Conservation (phyloP, 2,888 invertebrate genomes). For the Noctua comes region DNA sequence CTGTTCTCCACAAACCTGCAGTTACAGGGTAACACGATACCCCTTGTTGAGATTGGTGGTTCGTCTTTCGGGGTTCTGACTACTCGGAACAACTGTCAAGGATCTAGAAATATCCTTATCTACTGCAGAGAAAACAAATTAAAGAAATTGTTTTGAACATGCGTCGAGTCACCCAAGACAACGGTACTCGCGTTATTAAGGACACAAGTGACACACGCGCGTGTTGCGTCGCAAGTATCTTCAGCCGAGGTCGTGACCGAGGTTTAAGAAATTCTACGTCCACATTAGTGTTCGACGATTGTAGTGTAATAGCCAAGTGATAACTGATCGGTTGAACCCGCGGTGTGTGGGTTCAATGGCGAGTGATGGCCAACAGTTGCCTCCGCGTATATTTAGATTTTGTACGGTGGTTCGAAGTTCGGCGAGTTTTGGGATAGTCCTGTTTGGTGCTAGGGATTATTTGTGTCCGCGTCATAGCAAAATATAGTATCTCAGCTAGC, state of each 20-base stretch:
- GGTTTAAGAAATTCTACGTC: background rate
- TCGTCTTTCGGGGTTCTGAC: background rate
- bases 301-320: conserved; percentile 63
- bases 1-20: background rate
- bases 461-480: background rate
- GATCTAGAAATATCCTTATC: background rate
- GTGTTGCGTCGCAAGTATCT: background rate
- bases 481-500: no score
- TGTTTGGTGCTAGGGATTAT: background rate
- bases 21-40: background rate
- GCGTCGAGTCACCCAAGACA: background rate
- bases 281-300: conserved; percentile 46
- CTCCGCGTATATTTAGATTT: conserved; percentile 72
- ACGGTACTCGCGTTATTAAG: background rate
- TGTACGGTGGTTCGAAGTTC: conserved; percentile 59
- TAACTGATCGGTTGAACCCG: conserved; percentile 67
- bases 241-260: background rate
- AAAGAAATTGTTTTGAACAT: background rate
- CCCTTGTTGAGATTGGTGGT: background rate
- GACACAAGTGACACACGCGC: background rate
- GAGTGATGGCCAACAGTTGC: conserved; percentile 69
- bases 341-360: conserved; percentile 69
- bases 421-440: conserved; percentile 17
- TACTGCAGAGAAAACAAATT: background rate
- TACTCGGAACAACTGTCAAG: background rate